Evolutionary conservation across 2,113 vertebrate genomes (phyloP).

Genomic region (Cryptotis parvus): DNA sequence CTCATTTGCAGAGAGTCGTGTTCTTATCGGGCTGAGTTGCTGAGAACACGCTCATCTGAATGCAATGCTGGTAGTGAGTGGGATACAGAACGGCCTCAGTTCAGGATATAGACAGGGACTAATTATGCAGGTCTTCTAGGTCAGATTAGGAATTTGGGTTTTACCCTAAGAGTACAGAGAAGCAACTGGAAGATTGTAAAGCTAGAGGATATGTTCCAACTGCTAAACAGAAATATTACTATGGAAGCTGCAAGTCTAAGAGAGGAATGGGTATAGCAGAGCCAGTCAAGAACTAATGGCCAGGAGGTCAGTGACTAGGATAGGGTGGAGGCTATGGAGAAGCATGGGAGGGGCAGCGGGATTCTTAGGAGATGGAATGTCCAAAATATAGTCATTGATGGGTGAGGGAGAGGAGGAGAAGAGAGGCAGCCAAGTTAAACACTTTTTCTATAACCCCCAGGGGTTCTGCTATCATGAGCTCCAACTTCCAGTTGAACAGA

Average conservation of each 20-base stretch:
- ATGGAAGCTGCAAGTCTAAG: neutral
- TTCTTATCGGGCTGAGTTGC: neutral
- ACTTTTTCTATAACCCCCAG: neutral
- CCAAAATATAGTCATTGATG: no score
- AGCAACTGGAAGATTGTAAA: neutral
- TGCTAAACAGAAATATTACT: neutral
- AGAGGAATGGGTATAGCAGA: neutral
- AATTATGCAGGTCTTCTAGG: neutral
- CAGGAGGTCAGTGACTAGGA: neutral
- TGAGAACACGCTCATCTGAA: neutral
- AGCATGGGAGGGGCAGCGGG: neutral
- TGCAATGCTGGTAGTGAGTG: neutral
- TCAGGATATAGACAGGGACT: neutral
- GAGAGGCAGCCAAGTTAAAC: neutral
- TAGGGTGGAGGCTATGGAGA: neutral
- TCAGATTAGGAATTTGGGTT: neutral
- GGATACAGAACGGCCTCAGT: neutral
- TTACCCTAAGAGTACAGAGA: neutral
- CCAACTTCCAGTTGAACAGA: slow-evolving; percentile 15
- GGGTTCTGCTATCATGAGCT: neutral
- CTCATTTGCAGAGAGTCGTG: no score
- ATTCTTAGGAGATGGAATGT: neutral
- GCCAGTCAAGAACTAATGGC: neutral
- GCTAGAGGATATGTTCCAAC: neutral
- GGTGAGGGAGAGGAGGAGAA: neutral